Evolutionary conservation across 2,797 vertebrate genomes (phyloP).

Genomic region (Sphenopsis melanotis): DNA sequence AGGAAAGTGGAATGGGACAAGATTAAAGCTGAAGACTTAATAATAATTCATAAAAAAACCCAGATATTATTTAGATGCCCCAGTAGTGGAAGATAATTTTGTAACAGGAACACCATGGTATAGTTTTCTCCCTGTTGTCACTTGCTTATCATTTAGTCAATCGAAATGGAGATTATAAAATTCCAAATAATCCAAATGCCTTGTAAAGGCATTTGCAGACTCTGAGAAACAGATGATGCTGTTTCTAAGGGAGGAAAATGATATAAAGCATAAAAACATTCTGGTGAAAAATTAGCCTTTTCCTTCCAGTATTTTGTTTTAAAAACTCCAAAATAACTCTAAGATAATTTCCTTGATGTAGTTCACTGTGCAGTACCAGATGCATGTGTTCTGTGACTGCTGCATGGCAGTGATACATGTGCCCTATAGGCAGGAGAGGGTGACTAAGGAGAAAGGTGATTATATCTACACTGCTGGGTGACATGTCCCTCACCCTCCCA

Average conservation of each 20-base stretch:
- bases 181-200: background rate
- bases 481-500: background rate
- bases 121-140: background rate
- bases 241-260: background rate
- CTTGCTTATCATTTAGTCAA: background rate
- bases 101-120: fast-evolving
- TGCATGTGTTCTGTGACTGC: background rate
- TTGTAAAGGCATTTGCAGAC: background rate
- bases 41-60: background rate
- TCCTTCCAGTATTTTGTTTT: background rate
- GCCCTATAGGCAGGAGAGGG: background rate
- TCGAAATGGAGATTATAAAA: background rate
- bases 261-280: background rate
- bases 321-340: background rate
- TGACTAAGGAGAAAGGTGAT: background rate
- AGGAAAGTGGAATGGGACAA: background rate
- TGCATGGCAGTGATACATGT: background rate
- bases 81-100: background rate
- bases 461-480: background rate
- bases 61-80: background rate
- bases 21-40: background rate
- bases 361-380: background rate
- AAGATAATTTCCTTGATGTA: background rate
- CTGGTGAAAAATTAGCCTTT: background rate
- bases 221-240: background rate